Base-by-base conservation (phyloP, 2,888 invertebrate species). In the Bursaphelenchus okinawaensis region DNA sequence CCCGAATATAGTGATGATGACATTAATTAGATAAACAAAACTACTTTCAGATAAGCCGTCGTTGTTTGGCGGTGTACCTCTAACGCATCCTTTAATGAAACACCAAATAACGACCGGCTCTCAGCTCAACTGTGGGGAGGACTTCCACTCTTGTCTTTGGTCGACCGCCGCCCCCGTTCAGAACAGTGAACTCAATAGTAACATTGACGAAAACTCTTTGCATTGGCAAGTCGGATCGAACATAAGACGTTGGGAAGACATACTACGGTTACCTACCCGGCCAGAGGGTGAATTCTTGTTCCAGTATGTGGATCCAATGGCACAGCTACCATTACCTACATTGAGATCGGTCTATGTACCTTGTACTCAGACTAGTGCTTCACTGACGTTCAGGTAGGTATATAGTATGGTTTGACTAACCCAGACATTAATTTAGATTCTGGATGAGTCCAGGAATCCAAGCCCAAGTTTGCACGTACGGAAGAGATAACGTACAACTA, bases 361-460 rank as follows among this genome's bases (percentile, higher is more conserved):
- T 7, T 80, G 80, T 67, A 78, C 79, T 0, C 74, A 74, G 50
- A 68, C 71, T 54, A 65, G 72, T 8, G 73, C 78, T 1, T 75
- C 78, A 6, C 68, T 80, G 2, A 70, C 75, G 1, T 70, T 80
- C 62, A 74, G 70, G 79, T 78, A 31, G 19, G 62, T 55, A 16
- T 19, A 20, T 4, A 52, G 6, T 3, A 1, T 60, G 1, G 6
- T 20, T 40, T 52, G 1, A 55, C 23, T 55, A 12, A n/a, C 20
- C 8, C 8, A 8, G 7, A 57, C 12, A n/a, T n/a, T 27, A 8
- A 28, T 69, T 51, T 51, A 79, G 78, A 63, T 80, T 77, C 62
- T 80, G 80, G 80, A 68, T 80, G 64, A 79, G 75, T 62, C 65
- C 75, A 7, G 80, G 80, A 40, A 74, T 78, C 16, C 80, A 80